Conservation (phyloP, 64 coral and sea anemone species). For the Cladopsammia gracilis region DNA sequence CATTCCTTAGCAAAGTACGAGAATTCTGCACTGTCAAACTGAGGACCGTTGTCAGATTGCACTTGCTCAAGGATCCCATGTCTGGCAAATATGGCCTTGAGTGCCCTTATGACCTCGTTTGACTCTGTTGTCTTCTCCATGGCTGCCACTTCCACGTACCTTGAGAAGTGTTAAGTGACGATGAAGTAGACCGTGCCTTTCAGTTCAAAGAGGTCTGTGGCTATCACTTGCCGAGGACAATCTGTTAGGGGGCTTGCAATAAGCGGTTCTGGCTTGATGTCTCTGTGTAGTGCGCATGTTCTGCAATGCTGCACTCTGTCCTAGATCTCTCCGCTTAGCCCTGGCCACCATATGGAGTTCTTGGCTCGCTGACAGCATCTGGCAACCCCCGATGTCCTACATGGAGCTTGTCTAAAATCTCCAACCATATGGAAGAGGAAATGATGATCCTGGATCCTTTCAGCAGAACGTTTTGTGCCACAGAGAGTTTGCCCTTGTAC, state of each 20-base stretch:
- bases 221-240: conserved; percentile 27
- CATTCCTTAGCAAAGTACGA: background rate
- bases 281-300: background rate
- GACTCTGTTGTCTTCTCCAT: conserved; percentile 9
- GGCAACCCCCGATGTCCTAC: conserved; percentile 42
- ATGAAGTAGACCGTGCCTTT: conserved; percentile 17
- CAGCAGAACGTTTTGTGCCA: conserved; percentile 26
- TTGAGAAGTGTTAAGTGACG: background rate
- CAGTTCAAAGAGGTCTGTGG: conserved; percentile 6
- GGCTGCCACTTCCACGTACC: conserved; percentile 13
- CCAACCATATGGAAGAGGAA: conserved; percentile 45
- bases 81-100: conserved; percentile 16
- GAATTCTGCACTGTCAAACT: conserved; percentile 3
- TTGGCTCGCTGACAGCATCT: conserved; percentile 23
- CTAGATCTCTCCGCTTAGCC: conserved; percentile 23
- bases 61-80: conserved; percentile 3
- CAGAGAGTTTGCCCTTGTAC: background rate
- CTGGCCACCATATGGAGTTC: conserved; percentile 63
- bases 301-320: conserved; percentile 28
- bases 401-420: conserved; percentile 60
- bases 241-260: conserved; percentile 4
- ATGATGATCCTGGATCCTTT: conserved; percentile 57
- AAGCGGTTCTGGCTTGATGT: conserved; percentile 17
- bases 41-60: background rate
- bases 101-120: background rate